phyloP scores from a whole-genome alignment of 2,797 vertebrate genomes.

The Moxostoma hubbsi region DNA sequence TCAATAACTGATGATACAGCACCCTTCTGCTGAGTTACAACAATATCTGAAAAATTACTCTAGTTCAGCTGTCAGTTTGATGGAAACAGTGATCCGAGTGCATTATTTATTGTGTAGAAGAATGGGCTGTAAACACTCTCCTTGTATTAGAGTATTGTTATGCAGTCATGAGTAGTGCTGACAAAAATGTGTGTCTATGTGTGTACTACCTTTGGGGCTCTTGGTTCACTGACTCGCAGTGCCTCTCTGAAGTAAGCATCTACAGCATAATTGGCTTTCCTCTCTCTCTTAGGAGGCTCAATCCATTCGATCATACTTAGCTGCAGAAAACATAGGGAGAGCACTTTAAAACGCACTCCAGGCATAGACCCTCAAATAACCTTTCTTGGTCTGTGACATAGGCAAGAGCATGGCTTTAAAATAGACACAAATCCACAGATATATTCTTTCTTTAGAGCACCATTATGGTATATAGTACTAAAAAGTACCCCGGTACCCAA shows the following conservation, averaged over 20 bases:
- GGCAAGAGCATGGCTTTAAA: too few relatives aligned
- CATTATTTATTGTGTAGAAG: slow-evolving; percentile 31
- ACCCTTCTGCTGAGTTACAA: slow-evolving; percentile 17
- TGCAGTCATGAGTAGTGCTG: slow-evolving; percentile 22
- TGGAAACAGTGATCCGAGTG: slow-evolving; percentile 9
- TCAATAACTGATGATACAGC: slow-evolving; percentile 23
- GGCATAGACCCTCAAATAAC: background rate
- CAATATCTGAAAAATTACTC: background rate
- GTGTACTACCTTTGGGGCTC: slow-evolving; percentile 82
- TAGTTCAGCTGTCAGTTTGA: background rate
- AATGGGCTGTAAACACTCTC: slow-evolving; percentile 5
- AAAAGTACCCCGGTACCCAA: too few relatives aligned
- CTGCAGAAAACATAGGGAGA: slow-evolving; percentile 64
- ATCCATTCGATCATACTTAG: slow-evolving; percentile 88
- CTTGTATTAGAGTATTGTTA: slow-evolving; percentile 19
- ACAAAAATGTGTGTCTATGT: slow-evolving; percentile 17
- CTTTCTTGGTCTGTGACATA: background rate
- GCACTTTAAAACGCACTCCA: slow-evolving; percentile 15
- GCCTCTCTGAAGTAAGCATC: slow-evolving; percentile 90
- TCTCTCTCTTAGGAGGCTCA: slow-evolving; percentile 87
- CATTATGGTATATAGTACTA: background rate
- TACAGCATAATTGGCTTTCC: slow-evolving; percentile 88
- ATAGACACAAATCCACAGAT: background rate
- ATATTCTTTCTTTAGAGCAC: background rate
- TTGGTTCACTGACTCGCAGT: slow-evolving; percentile 85